Evolutionary conservation across 2,797 vertebrate genomes (phyloP).

Genomic region (Anas georgica): DNA sequence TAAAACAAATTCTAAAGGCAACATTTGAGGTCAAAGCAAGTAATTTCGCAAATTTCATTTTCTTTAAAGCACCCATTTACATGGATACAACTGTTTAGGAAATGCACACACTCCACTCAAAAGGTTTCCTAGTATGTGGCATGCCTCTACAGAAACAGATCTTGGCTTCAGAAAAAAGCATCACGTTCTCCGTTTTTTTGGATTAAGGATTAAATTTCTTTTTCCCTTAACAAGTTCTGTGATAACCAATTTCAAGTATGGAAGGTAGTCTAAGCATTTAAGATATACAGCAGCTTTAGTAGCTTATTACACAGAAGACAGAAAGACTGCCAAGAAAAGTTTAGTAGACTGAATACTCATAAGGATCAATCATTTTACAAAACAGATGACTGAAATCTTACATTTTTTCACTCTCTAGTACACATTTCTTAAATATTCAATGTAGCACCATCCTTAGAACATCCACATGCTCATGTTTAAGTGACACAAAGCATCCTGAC

Average conservation of each 20-base stretch:
- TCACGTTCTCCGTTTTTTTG: fast-evolving
- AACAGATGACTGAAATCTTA: background rate
- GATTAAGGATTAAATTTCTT: background rate
- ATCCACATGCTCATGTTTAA: background rate
- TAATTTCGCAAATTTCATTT: background rate
- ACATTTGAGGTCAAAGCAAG: background rate
- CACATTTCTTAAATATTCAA: background rate
- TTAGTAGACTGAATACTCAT: background rate
- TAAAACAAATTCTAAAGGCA: background rate
- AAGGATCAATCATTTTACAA: background rate
- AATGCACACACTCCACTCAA: background rate
- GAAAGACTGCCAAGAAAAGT: background rate
- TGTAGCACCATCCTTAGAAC: background rate
- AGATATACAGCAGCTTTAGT: background rate
- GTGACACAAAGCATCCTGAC: background rate
- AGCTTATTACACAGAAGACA: background rate
- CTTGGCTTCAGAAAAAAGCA: background rate
- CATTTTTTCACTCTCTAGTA: background rate
- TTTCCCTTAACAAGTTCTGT: background rate
- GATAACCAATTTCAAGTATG: background rate
- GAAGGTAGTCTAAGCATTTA: background rate
- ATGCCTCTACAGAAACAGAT: background rate
- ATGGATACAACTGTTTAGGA: background rate
- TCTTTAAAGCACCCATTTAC: background rate
- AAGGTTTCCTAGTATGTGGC: background rate